These are phyloP conservation scores for Nomada fucata DNA, from an alignment of 2,888 invertebrate species.

Conservation along the genomic window DNA sequence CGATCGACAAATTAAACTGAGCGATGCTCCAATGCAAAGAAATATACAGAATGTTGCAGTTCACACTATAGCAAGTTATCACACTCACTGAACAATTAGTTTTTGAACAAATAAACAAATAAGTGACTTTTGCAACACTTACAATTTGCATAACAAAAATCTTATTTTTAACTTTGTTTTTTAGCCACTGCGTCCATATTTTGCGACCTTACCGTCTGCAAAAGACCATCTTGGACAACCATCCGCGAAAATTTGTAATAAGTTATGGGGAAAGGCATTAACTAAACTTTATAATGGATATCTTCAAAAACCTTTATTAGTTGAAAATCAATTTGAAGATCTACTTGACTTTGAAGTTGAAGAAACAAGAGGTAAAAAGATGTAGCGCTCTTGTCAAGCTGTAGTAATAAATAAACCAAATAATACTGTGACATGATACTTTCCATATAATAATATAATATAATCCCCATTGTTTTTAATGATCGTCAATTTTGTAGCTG, in stretches of 20 bases:
- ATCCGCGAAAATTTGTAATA: background rate
- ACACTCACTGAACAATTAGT: background rate
- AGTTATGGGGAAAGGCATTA: conserved; percentile 11
- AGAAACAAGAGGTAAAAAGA: conserved; percentile 2
- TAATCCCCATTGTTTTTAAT: background rate
- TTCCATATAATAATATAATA: background rate
- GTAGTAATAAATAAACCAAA: background rate
- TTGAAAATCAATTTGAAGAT: conserved; percentile 6
- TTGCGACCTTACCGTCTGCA: background rate
- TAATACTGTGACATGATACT: background rate
- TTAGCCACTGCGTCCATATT: background rate
- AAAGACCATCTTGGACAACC: conserved; percentile 7
- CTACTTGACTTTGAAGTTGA: background rate
- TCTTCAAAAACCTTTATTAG: background rate
- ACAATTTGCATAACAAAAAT: background rate
- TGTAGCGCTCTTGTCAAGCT: background rate
- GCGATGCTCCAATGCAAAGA: background rate
- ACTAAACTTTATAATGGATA: background rate
- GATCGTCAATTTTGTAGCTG: conserved; percentile 14
- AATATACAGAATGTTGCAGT: background rate
- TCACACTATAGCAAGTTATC: conserved; percentile 31
- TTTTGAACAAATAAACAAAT: background rate
- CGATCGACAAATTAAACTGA: conserved; percentile 12
- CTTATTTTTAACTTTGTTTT: background rate
- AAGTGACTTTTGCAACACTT: background rate